These are phyloP conservation scores for Tuberolachnus salignus DNA, from an alignment of 2,888 invertebrate genomes.

Conservation along the genomic window DNA sequence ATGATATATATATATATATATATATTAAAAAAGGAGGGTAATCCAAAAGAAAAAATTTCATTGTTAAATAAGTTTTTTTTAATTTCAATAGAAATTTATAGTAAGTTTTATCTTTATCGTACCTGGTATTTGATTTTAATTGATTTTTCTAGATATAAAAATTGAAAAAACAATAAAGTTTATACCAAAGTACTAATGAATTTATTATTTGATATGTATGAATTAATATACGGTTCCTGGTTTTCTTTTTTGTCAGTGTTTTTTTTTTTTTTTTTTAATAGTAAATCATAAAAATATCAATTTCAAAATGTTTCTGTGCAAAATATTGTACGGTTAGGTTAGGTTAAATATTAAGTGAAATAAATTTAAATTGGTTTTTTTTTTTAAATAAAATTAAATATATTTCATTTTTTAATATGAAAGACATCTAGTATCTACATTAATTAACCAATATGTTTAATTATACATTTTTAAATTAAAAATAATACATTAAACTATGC, in stretches of 20 bases:
- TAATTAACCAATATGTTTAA: not conserved
- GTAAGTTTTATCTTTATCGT: slow-evolving; percentile 39
- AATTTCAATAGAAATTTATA: slow-evolving; percentile 44
- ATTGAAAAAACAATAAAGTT: slow-evolving; percentile 43
- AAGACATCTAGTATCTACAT: not conserved
- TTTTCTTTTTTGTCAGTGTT: not conserved
- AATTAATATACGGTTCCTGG: not conserved
- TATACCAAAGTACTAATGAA: slow-evolving; percentile 37
- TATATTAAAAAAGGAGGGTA: not conserved
- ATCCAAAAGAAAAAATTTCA: slow-evolving; percentile 12
- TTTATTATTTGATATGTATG: not conserved
- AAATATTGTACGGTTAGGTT: not conserved
- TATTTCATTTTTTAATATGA: slow-evolving; percentile 10
- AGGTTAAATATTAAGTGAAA: not conserved
- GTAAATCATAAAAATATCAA: not conserved
- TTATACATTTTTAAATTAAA: slow-evolving; percentile 4
- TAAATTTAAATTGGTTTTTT: not conserved
- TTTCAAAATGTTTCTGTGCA: not conserved
- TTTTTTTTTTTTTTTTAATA: not conserved
- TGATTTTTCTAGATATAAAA: slow-evolving; percentile 27
- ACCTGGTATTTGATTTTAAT: slow-evolving; percentile 47
- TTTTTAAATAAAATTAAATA: too few species aligned
- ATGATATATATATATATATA: too few species aligned
- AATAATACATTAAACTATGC: slow-evolving; percentile 27
- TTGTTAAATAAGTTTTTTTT: slow-evolving; percentile 25